phyloP scores from a whole-genome alignment of 2,888 invertebrate species.

The Ceriagrion tenellum region DNA sequence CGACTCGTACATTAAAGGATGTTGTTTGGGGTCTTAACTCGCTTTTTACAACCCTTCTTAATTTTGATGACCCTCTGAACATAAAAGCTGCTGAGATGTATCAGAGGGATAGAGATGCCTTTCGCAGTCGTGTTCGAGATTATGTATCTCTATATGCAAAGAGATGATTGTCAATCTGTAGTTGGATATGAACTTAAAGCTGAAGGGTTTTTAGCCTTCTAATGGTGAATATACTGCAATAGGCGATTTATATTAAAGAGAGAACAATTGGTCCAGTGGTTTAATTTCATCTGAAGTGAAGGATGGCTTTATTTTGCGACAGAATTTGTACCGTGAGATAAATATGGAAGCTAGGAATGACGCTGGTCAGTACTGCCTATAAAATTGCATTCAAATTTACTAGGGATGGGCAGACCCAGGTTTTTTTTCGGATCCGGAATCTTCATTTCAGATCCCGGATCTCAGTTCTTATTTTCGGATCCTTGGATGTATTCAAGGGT shows the following conservation, averaged over 20 bases:
- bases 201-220: not conserved
- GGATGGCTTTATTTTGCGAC: slow-evolving; percentile 12
- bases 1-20: slow-evolving; percentile 93
- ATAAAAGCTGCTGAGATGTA: slow-evolving; percentile 96
- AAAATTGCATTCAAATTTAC: not conserved
- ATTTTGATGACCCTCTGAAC: slow-evolving; percentile 97
- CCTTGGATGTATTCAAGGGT: too few relatives aligned
- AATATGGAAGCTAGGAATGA: slow-evolving; percentile 19
- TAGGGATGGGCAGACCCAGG: too few relatives aligned
- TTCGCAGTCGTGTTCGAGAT: slow-evolving; percentile 87
- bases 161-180: slow-evolving; percentile 79
- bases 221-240: slow-evolving; percentile 20
- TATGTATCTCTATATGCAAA: slow-evolving; percentile 86
- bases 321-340: not conserved
- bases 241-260: slow-evolving; percentile 25
- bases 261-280: slow-evolving; percentile 2
- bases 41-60: slow-evolving; percentile 93
- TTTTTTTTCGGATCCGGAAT: too few relatives aligned
- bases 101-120: slow-evolving; percentile 87
- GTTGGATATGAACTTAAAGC: not conserved
- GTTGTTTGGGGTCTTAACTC: slow-evolving; percentile 96
- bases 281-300: slow-evolving; percentile 45
- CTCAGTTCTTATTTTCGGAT: too few relatives aligned
- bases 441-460: too few relatives aligned
- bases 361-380: slow-evolving; percentile 3